A percentile compares a stretch with the other conserved stretches of the same genome.
Conservation (phyloP, 2,113 vertebrate species). For the Scophthalmus maximus region DNA sequence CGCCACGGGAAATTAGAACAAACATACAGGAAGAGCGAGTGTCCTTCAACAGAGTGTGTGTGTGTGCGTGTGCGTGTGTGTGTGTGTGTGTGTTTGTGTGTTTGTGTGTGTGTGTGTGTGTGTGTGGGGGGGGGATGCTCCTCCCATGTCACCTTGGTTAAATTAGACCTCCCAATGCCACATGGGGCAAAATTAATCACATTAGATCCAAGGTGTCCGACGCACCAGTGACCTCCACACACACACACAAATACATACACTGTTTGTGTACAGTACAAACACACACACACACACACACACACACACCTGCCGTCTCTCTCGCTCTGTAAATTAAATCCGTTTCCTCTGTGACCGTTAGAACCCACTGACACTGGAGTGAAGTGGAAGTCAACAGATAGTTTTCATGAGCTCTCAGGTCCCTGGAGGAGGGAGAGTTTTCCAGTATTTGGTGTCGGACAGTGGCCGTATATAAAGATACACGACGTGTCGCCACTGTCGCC, state of each 20-base stretch:
- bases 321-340: conserved; percentile 23
- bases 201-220: conserved; percentile 45
- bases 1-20: no score
- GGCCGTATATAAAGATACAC: no score
- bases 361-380: neutral
- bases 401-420: neutral
- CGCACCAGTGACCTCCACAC: conserved; percentile 47
- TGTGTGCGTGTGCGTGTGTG: conserved; percentile 19
- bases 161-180: conserved; percentile 31
- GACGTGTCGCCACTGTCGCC: no score
- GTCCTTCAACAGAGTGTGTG: no score
- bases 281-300: conserved; percentile 28
- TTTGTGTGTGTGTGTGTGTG: conserved; percentile 1
- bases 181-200: conserved; percentile 56
- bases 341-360: conserved; percentile 17
- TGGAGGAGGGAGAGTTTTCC: no score
- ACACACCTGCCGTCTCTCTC: neutral
- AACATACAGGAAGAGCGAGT: no score
- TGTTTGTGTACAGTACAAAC: conserved; percentile 11
- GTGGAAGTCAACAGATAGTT: neutral
- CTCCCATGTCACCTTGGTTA: conserved; percentile 47
- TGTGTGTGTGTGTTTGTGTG: conserved; percentile 11
- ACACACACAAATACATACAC: neutral
- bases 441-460: no score
- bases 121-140: conserved; percentile 19